Evolutionary conservation across 2,888 invertebrate genomes (phyloP).

Genomic region (Drosophila greeni): DNA sequence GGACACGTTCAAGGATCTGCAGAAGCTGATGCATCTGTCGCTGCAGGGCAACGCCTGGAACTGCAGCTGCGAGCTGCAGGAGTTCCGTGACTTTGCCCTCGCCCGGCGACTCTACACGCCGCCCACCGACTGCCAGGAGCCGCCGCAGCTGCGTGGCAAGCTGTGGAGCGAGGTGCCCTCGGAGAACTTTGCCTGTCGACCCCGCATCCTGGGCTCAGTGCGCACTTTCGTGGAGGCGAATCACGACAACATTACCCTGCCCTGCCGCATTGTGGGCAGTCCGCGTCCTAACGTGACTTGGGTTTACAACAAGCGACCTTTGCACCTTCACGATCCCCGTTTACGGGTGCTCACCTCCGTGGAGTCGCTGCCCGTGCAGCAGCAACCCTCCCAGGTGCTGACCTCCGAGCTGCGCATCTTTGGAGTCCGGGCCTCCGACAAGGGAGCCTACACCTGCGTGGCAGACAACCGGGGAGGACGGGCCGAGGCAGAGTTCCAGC

Average conservation of each 20-base stretch:
- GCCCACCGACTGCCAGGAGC: slow-evolving; percentile 86
- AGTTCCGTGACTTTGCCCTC: slow-evolving; percentile 88
- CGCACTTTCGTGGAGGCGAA: slow-evolving; percentile 81
- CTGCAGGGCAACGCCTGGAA: slow-evolving; percentile 91
- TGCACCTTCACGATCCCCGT: slow-evolving; percentile 74
- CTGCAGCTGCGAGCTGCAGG: slow-evolving; percentile 90
- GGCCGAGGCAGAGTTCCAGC: slow-evolving; percentile 86
- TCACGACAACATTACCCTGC: slow-evolving; percentile 84
- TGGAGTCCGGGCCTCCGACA: slow-evolving; percentile 83
- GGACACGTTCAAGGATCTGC: slow-evolving; percentile 83
- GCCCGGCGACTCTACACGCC: slow-evolving; percentile 86
- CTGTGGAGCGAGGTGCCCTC: slow-evolving; percentile 86
- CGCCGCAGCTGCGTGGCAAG: slow-evolving; percentile 83
- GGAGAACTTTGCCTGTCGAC: slow-evolving; percentile 90
- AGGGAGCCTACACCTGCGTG: slow-evolving; percentile 87
- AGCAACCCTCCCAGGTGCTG: slow-evolving; percentile 49
- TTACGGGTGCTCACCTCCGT: slow-evolving; percentile 72
- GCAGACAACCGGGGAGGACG: slow-evolving; percentile 90
- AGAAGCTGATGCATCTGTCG: slow-evolving; percentile 85
- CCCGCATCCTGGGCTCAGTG: slow-evolving; percentile 82
- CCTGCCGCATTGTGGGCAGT: slow-evolving; percentile 82
- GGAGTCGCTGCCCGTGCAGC: slow-evolving; percentile 60
- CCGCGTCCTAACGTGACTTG: slow-evolving; percentile 89
- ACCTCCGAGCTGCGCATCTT: slow-evolving; percentile 83
- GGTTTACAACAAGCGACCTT: slow-evolving; percentile 78